phyloP scores from a whole-genome alignment of 1,140 invertebrate species.

The Drosophila kepulauana region DNA sequence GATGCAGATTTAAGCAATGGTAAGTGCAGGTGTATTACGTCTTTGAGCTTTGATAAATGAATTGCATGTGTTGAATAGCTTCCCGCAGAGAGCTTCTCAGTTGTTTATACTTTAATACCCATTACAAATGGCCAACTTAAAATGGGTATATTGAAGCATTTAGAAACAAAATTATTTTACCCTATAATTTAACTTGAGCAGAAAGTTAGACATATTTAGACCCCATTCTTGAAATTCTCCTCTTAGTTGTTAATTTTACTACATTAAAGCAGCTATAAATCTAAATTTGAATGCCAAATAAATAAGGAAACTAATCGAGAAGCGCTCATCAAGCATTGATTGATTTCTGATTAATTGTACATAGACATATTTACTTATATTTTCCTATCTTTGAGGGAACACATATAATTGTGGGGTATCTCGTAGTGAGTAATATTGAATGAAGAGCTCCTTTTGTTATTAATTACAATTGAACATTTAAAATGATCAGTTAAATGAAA shows the following conservation, averaged over 20 bases:
- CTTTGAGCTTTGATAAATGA: neutral
- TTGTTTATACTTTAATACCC: slow-evolving; percentile 12
- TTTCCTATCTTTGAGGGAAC: neutral
- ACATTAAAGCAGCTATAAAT: neutral
- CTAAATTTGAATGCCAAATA: neutral
- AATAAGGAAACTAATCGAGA: neutral
- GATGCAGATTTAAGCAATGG: slow-evolving; percentile 71
- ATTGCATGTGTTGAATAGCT: neutral
- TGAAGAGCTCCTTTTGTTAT: slow-evolving; percentile 2
- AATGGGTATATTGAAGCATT: neutral
- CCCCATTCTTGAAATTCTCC: no score
- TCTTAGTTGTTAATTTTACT: no score
- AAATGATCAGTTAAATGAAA: slow-evolving; percentile 32
- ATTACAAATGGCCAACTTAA: neutral
- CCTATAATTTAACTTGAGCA: no score
- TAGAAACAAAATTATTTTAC: neutral
- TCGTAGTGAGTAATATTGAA: neutral
- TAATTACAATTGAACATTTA: slow-evolving; percentile 25
- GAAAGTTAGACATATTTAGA: no score
- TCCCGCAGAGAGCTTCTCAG: neutral
- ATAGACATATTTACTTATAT: neutral
- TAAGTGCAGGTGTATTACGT: slow-evolving; percentile 36
- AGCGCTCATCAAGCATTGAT: neutral
- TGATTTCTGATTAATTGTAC: neutral
- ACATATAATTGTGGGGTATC: neutral